These are phyloP conservation scores for Podilymbus podiceps DNA, from an alignment of 2,113 vertebrate species.

Conservation along the genomic window DNA sequence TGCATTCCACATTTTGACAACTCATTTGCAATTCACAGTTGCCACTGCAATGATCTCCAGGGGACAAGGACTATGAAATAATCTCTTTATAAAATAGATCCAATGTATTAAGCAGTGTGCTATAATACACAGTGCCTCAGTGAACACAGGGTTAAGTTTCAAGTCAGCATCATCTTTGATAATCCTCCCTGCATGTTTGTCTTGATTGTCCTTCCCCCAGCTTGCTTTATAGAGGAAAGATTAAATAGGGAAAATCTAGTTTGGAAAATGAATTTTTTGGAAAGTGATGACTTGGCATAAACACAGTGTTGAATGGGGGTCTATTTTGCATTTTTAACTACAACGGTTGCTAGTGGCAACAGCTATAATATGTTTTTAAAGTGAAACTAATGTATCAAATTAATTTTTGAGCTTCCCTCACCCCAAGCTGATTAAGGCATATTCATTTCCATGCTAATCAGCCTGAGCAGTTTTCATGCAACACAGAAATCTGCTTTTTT, in stretches of 20 bases:
- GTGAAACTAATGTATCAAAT: slow-evolving; percentile 45
- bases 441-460: slow-evolving; percentile 64
- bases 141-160: slow-evolving; percentile 34
- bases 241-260: slow-evolving; percentile 10
- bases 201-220: neutral
- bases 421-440: slow-evolving; percentile 56
- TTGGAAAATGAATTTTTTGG: neutral
- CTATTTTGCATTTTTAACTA: slow-evolving; percentile 26
- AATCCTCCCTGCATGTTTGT: neutral
- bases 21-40: neutral
- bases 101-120: neutral
- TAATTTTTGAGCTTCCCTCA: slow-evolving; percentile 54
- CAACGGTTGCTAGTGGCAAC: slow-evolving; percentile 5
- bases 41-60: neutral
- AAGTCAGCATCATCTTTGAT: slow-evolving; percentile 33
- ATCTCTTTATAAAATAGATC: neutral
- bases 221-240: neutral
- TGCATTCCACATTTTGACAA: neutral
- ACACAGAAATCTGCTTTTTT: neutral
- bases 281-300: slow-evolving; percentile 27
- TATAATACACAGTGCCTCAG: neutral
- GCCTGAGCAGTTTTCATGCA: neutral
- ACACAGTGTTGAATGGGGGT: neutral
- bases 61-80: neutral
- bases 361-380: neutral